Conservation (phyloP, 2,797 vertebrate genomes). For the Malurus leucopterus region DNA sequence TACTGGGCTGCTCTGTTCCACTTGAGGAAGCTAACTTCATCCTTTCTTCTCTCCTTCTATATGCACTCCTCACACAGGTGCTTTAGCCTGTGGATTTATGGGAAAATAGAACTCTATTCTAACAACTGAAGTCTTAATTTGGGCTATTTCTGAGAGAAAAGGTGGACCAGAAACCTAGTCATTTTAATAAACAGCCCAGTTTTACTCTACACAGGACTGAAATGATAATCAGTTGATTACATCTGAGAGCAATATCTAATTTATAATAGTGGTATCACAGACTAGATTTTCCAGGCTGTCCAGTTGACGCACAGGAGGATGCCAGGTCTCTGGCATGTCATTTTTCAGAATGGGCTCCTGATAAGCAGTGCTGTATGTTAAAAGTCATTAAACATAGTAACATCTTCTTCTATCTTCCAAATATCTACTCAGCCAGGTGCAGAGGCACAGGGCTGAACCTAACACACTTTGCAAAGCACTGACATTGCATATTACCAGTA, state of each 20-base stretch:
- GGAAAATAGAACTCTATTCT: not conserved
- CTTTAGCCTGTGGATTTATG: not conserved
- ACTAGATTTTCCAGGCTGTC: conserved; percentile 15
- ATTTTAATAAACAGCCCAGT: conserved; percentile 1
- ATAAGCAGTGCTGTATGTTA: not conserved
- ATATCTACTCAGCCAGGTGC: conserved; percentile 6
- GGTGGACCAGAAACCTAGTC: not conserved
- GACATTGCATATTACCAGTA: conserved; percentile 1
- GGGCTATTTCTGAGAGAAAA: not conserved
- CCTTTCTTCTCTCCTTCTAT: not conserved
- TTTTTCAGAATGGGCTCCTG: not conserved
- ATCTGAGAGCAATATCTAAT: not conserved
- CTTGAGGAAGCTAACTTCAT: not conserved
- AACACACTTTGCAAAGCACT: conserved; percentile 4
- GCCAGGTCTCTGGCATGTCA: not conserved
- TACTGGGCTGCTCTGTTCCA: not conserved
- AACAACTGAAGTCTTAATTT: not conserved
- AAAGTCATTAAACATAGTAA: conserved; percentile 15
- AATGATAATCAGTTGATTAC: not conserved
- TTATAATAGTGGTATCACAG: not conserved
- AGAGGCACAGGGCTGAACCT: conserved; percentile 3
- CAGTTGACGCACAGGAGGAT: conserved; percentile 5
- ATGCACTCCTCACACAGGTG: not conserved
- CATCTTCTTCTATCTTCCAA: conserved; percentile 7
- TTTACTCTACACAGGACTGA: not conserved